Conservation (phyloP, 2,797 vertebrate genomes). For the Scolopax rusticola region DNA sequence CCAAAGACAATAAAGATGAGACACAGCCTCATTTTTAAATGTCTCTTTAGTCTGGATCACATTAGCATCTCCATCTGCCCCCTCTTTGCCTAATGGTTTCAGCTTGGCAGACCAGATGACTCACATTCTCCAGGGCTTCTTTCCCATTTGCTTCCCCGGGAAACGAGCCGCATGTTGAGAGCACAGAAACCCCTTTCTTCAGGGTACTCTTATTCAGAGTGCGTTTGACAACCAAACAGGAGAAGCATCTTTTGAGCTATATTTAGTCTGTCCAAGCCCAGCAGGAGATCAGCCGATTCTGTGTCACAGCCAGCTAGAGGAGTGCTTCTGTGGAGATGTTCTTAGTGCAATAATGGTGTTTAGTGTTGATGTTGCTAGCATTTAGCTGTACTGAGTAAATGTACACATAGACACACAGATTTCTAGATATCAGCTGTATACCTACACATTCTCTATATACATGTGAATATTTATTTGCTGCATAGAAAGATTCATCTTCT, state of each 20-base stretch:
- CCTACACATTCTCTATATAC: neutral
- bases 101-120: neutral
- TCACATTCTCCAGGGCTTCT: neutral
- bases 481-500: neutral
- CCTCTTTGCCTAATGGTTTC: neutral
- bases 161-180: neutral
- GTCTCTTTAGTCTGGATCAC: neutral
- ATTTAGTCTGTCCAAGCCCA: conserved; percentile 30
- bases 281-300: neutral
- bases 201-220: neutral
- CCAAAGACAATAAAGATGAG: neutral
- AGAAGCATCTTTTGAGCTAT: conserved; percentile 28
- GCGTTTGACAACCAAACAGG: neutral
- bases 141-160: neutral
- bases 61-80: conserved; percentile 26
- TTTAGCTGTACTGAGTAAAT: neutral
- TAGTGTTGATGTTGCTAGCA: neutral
- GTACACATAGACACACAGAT: neutral
- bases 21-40: neutral
- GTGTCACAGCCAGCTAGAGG: neutral
- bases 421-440: neutral
- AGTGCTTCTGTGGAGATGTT: neutral
- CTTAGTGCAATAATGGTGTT: neutral
- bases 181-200: conserved; percentile 7
- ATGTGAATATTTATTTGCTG: neutral